Evolutionary conservation across 2,888 invertebrate species (phyloP).

Genomic region (Hemicrepidius hirtus): DNA sequence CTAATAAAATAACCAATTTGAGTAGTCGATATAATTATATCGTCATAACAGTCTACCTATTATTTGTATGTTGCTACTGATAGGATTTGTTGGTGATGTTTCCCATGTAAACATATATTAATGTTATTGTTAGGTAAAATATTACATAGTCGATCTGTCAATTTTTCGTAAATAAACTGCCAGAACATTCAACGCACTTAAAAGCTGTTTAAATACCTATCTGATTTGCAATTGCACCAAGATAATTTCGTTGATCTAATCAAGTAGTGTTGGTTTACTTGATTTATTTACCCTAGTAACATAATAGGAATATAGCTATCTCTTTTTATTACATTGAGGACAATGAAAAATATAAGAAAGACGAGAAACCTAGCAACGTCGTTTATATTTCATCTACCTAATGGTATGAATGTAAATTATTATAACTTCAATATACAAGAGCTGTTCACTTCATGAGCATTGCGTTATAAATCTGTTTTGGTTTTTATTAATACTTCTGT

Average conservation of each 20-base stretch:
- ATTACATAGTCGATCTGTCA: too few relatives aligned
- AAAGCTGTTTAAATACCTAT: conserved; percentile 4
- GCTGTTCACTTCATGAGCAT: background rate
- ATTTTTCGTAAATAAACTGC: too few relatives aligned
- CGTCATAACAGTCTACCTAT: conserved; percentile 34
- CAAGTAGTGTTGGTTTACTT: conserved; percentile 21
- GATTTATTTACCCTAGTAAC: conserved; percentile 21
- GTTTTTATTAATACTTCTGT: background rate
- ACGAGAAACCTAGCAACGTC: background rate
- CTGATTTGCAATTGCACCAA: conserved; percentile 10
- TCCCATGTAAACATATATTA: too few relatives aligned
- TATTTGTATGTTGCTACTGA: conserved; percentile 28
- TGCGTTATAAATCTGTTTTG: background rate
- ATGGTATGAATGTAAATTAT: conserved; percentile 19
- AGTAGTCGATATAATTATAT: conserved; percentile 38
- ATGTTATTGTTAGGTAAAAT: too few relatives aligned
- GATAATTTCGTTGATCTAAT: conserved; percentile 25
- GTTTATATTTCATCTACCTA: conserved; percentile 18
- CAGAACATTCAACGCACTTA: too few relatives aligned
- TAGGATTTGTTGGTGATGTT: background rate
- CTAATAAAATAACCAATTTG: conserved; percentile 40
- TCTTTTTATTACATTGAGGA: background rate
- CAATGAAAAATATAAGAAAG: background rate
- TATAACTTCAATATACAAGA: conserved; percentile 16
- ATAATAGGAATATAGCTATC: background rate